Percentiles rank a stretch among this genome's conserved stretches.
Conservation (phyloP, 2,113 vertebrate species). For the Plecotus auritus region DNA sequence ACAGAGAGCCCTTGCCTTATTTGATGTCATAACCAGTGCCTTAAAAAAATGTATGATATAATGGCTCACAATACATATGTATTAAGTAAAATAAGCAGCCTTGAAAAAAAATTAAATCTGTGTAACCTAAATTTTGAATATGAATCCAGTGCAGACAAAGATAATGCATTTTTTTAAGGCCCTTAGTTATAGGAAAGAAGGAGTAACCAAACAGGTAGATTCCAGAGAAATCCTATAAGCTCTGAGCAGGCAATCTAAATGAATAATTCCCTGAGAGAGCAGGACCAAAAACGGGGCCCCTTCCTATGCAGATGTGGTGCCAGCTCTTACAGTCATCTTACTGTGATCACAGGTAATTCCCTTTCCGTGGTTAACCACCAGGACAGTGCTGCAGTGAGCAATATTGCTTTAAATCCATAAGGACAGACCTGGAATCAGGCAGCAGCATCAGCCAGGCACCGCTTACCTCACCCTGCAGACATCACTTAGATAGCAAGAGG, state of each 20-base stretch:
- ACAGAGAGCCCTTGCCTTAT: neutral
- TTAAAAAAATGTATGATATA: neutral
- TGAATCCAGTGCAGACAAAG: neutral
- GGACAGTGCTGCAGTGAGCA: neutral
- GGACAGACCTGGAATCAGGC: neutral
- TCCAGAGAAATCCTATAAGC: neutral
- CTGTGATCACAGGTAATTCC: neutral
- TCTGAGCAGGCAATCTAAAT: neutral
- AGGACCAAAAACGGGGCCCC: neutral
- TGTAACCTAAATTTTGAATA: neutral
- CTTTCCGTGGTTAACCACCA: neutral
- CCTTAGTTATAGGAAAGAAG: neutral
- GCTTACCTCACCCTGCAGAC: neutral
- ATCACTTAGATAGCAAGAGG: neutral
- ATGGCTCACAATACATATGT: neutral
- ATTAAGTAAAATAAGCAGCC: neutral
- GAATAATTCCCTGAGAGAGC: neutral
- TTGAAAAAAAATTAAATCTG: neutral
- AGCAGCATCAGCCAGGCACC: neutral
- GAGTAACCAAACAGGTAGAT: neutral
- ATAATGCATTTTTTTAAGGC: neutral
- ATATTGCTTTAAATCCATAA: neutral
- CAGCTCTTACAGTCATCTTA: neutral
- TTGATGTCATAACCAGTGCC: neutral
- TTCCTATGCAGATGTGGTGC: neutral